Evolutionary conservation across 2,888 invertebrate species (phyloP), one percentile per base, ranked within the genome.

Genomic region (Harpagoxenus sublaevis): DNA sequence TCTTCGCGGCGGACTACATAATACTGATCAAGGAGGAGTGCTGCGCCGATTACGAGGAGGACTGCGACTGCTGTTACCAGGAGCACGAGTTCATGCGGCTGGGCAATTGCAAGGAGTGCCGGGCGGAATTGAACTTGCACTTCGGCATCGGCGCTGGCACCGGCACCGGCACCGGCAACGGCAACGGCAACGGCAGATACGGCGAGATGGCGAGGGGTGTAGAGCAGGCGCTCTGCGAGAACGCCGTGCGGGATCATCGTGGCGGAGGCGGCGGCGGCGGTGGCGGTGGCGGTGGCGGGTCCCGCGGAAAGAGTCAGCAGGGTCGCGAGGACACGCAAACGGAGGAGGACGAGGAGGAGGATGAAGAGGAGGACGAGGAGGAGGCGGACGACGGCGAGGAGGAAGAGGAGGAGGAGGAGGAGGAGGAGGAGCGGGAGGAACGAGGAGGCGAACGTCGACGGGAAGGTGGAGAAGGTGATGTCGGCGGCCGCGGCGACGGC

Each of bases 1-100:
- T 98, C 95, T 98, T 98, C 95, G 98, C 98, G 92, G 98, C 98
- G 75, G 98, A 98, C 95, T 98, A 98, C 94, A 98, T 98, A 93
- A 98, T 98, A 92, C 96, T 98, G 87, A 98, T 98, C 88, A 97
- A 98, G 86, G 98, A 98, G 94, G 98, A 98, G 94, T 98, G 98
- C 93, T 97, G 97, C 92, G 97, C 97, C 93, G 98, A 98, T 84
- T 98, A 98, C 92, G 98, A 98, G 93, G 97, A 97, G 87, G 96
- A 96, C 90, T 97, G 97, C 94, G 97, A 97, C 83, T 96, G 96
- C 73, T 96, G 96, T 79, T 98, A 98, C 92, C 97, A 97, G 92
- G 97, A 97, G 93, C 97, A 97, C 93, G 97, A 97, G 94, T 95
- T 97, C 95, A 96, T 96, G 86, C 96, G 97, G 28, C 94, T 97